phyloP scores from a whole-genome alignment of 1,140 invertebrate genomes.

The Drosophila insularis region DNA sequence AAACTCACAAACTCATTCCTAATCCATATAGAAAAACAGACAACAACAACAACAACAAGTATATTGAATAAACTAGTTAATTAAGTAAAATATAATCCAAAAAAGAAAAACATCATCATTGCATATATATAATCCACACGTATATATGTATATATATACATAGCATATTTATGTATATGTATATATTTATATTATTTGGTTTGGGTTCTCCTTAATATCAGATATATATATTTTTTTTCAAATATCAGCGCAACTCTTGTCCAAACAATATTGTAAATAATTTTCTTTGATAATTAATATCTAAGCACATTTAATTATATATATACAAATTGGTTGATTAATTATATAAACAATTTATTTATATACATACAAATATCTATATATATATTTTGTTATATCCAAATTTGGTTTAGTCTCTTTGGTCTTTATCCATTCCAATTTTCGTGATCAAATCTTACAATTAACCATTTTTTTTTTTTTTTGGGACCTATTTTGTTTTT shows the following conservation, averaged over 20 bases:
- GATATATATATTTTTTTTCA: not conserved
- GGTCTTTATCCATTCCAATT: not conserved
- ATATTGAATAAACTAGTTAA: constrained; percentile 36
- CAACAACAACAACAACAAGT: constrained; percentile 46
- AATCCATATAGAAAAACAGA: constrained; percentile 28
- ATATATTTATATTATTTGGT: constrained; percentile 70
- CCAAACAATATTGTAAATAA: constrained; percentile 24
- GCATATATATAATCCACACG: constrained; percentile 25
- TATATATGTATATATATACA: constrained; percentile 35
- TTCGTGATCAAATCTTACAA: not conserved
- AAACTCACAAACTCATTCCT: constrained; percentile 5
- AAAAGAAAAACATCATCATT: constrained; percentile 41
- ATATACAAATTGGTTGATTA: constrained; percentile 18
- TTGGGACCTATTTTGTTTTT: constrained; percentile 53
- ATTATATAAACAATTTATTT: constrained; percentile 38
- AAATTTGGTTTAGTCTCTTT: constrained; percentile 16
- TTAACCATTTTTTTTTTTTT: constrained; percentile 22
- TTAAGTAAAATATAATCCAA: constrained; percentile 21
- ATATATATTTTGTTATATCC: constrained; percentile 14
- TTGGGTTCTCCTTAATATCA: constrained; percentile 61
- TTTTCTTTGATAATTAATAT: constrained; percentile 45
- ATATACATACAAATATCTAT: constrained; percentile 28
- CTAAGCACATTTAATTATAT: constrained; percentile 39
- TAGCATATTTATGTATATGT: constrained; percentile 25
- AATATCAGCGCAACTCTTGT: constrained; percentile 53